Base-by-base conservation (phyloP, 2,888 invertebrate genomes). In the Incurvaria masculella region DNA sequence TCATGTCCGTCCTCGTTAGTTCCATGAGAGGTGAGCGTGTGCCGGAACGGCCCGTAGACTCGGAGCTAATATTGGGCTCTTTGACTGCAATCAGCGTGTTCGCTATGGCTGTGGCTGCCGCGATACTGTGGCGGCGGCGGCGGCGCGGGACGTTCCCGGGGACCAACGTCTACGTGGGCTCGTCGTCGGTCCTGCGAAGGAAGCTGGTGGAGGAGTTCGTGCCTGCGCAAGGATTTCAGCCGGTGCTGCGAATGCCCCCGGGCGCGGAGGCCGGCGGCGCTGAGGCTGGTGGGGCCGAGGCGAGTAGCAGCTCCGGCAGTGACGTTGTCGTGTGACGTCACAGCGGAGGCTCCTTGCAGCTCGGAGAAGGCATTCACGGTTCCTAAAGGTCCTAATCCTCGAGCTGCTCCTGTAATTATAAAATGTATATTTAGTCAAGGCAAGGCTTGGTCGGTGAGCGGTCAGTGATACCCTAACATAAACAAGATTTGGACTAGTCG, bases 311-410 rank as follows among this genome's bases (percentile, higher is more conserved):
- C 4, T 8, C 11, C 33, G 3, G 33, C 33, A 69, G 79, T 52
- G 82, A 82, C 60, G 83, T 84, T 54, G 81, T 84, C 53, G 85
- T 85, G 80, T 85, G 85, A 84, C 84, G 81, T 71, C 82, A 82
- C 65, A 81, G 81, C 66, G 79, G 79, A 60, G 81, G 81, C 62
- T 74, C 79, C 72, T 72, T 81, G 65, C 79, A 79, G 59, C 65
- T 76, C 56, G 78, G 79, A 68, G 74, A 78, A 72, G 76, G 79
- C 68, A 69, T 72, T 66, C 71, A 73, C 68, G 79, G 79, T 80
- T 79, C 78, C 79, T 79, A 79, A 76, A 66, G 50, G 51, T 61
- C 63, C 61, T 65, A 64, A 64, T 43, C 21, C 21, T 17, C 43
- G 21, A 8, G 21, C 23, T 20, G 43, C 16, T 23, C 23, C 41